Evolutionary conservation across 2,113 vertebrate species (phyloP), one percentile per base, ranked within the genome.

Genomic region (Pteronura brasiliensis): DNA sequence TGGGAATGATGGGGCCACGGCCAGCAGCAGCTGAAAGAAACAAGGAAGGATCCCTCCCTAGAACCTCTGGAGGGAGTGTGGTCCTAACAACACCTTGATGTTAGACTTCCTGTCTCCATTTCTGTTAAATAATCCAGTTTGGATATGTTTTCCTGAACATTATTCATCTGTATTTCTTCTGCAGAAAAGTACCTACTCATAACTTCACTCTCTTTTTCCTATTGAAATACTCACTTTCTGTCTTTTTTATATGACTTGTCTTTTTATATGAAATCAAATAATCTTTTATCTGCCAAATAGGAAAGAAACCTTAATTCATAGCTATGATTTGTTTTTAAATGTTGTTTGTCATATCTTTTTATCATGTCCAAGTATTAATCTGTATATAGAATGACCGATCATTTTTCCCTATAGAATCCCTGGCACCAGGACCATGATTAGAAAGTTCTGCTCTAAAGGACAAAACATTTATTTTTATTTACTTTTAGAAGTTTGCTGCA

Each of bases 71-170:
- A 76, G 42, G 17, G 17, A 76, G 25, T 47, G 42, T 76, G 42
- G 42, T 42, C 72, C 72, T 76, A 47, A 76, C 12, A 27, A 27
- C 72, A 76, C 13, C 25, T 47, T 44, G 72, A 47, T 76, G 42
- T 27, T 27, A 27, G 72, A 76, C 72, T 76, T 76, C 42, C 7
- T 8, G 42, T 76, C 72, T 76, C 27, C 72, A 29, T 31, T 76
- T 76, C 25, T 2, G 3, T 47, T 44, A 76, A 76, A 13, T 47
- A 76, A 76, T 42, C 72, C 72, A 76, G 14, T 31, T 94, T 87
- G 65, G 93, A 52, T 83, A 63, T 6, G 90, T 67, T 87, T 97
- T 87, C 27, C 88, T 89, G 85, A 88, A 81, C 49, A 69, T 82
- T 49, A 52, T 65, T 88, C 52, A 77, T 57, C 52, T 83, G 23